Base-by-base conservation (phyloP, 2,797 vertebrate species). In the Premnoplex brunnescens region DNA sequence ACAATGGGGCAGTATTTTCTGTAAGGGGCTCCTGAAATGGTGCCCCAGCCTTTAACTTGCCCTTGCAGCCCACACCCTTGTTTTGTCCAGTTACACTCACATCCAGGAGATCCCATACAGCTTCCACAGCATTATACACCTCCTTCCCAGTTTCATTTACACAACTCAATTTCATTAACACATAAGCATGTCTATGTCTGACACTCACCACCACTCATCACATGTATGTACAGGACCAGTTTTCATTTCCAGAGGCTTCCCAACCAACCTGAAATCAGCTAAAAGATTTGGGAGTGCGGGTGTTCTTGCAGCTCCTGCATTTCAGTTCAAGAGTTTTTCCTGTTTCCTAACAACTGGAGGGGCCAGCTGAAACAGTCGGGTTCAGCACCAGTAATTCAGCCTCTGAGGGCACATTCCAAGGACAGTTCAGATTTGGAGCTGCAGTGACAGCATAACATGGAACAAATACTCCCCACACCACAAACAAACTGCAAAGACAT, bases 101-200 rank as follows among this genome's bases (percentile, higher is more conserved):
- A 22, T 22, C 73, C 68, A 43, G 34, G 39, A 67, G 54, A 54
- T 27, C n/a, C 41, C 55, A 7, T 8, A 3, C 32, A 6, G 55
- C 49, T 32, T 8, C 34, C 5, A 16, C 30, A 55, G 43, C 44
- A 19, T 16, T 23, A 18, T 1, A 21, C 15, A 13, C 22, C 28
- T 54, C 71, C 20, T 75, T 14, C 7, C 39, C 48, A 48, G 28
- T 16, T 41, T 41, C 37, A 62, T 30, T 21, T 41, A 14, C 37
- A 62, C 37, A 22, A 23, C 49, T n/a, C 44, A 7, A 1, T 0
- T 34, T 19, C 41, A 39, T 13, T 8, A n/a, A 26, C 0, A 8
- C 2, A 0, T 2, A 6, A 63, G 14, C 11, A 4, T 1, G 12
- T 43, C 7, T 15, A 18, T 39, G 36, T 36, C 86, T 48, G 36